Evolutionary conservation across 2,888 invertebrate species (phyloP), one percentile per base, ranked within the genome.

Genomic region (Tiphia femorata): DNA sequence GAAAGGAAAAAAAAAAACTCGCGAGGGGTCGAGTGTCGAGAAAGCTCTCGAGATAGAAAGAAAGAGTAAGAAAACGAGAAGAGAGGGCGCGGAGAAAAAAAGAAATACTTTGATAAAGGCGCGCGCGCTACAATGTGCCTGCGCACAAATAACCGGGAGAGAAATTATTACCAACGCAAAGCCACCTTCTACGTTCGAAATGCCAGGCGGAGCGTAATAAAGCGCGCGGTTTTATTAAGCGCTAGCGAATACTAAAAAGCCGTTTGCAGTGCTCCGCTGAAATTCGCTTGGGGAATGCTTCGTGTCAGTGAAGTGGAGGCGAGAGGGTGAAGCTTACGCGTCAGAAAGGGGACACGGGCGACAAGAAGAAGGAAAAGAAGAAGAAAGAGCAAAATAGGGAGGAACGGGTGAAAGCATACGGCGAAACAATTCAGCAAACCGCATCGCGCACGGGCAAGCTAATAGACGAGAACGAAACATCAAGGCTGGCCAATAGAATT

Each of bases 351-450:
- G 35, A 14, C 14, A 14, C 7, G 7, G 35, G 16, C 12, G 16
- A 14, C 14, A 5, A 25, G 35, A 35, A 16, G 6, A 16, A 35
- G 35, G 14, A n/a, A 14, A 7, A 35, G 35, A 35, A 19, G 37
- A 16, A 16, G 37, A 6, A 19, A 17, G 19, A 19, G 14, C 37
- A 12, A 19, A 2, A n/a, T n/a, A n/a, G n/a, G n/a, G n/a, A n/a
- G n/a, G n/a, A n/a, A n/a, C n/a, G n/a, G n/a, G n/a, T n/a, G n/a
- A n/a, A n/a, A n/a, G n/a, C n/a, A n/a, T n/a, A 23, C 19, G 21
- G 43, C 51, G 52, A 63, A 59, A 63, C 59, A 59, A 63, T 62
- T 64, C 53, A 53, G 51, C 49, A 55, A 60, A 38, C 47, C 49
- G 42, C 49, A 33, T 47, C 29, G 29, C 2, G 3, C 29, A 10